phyloP scores from a whole-genome alignment of 2,113 vertebrate genomes.

The Chionodraco myersi region DNA sequence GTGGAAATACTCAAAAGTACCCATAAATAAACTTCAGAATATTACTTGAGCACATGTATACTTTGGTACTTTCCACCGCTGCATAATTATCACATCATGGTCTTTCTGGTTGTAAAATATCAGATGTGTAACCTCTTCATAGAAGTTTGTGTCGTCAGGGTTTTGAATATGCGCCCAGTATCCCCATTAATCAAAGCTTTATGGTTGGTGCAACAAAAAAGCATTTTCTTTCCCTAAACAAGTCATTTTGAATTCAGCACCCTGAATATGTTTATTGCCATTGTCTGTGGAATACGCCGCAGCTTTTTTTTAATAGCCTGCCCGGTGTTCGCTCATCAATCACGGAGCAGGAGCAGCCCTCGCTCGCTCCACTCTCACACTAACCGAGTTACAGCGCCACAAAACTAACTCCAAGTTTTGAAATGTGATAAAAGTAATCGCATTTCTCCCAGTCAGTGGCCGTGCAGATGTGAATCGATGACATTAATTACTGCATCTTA shows the following conservation, averaged over 20 bases:
- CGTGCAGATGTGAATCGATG: constrained; percentile 96
- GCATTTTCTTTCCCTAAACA: constrained; percentile 78
- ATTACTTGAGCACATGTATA: too few relatives aligned
- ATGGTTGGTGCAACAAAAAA: constrained; percentile 60
- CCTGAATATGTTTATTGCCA: constrained; percentile 85
- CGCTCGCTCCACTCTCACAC: constrained; percentile 86
- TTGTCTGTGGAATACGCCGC: constrained; percentile 85
- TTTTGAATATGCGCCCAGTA: constrained; percentile 63
- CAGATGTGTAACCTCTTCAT: constrained; percentile 11
- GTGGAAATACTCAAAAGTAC: too few relatives aligned
- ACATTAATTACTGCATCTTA: constrained; percentile 97
- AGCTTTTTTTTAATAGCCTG: constrained; percentile 84
- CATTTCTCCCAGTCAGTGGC: constrained; percentile 91
- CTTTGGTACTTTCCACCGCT: too few relatives aligned
- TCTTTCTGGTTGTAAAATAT: constrained; percentile 6
- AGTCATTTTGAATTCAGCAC: constrained; percentile 81
- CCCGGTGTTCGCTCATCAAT: constrained; percentile 90
- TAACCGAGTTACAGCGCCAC: constrained; percentile 92
- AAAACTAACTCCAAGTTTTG: constrained; percentile 96
- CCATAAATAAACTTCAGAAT: too few relatives aligned
- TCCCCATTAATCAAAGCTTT: constrained; percentile 77
- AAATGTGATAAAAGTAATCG: constrained; percentile 97
- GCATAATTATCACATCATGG: constrained; percentile 5
- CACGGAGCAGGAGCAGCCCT: constrained; percentile 86
- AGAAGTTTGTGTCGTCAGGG: constrained; percentile 36